Base-by-base conservation (phyloP, 2,888 invertebrate genomes). In the Galeopsomyia nigrocyanea region DNA sequence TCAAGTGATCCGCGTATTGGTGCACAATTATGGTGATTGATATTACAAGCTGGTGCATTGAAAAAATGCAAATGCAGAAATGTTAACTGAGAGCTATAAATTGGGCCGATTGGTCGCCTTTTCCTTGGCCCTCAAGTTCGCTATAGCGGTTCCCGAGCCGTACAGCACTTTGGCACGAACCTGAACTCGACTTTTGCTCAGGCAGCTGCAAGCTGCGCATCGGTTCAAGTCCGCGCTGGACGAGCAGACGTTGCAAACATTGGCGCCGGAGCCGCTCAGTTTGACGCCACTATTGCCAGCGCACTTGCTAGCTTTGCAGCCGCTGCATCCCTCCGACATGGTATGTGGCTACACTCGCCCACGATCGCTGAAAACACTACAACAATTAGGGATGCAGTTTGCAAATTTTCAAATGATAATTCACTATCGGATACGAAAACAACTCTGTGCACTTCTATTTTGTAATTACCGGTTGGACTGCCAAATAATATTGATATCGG, bases 291-390 rank as follows among this genome's bases (percentile, higher is more conserved):
- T 73, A 56, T 78, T 78, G 66, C 78, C 80, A 46, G 79, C 78
- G 69, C 82, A 83, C 78, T 81, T 84, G 49, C 82, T 80, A 57
- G 83, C 82, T 68, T 82, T 79, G 79, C 83, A 84, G 74, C 83
- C 81, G 68, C 81, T 83, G 73, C 84, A 83, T 70, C 84, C 82
- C 76, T 84, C 84, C 76, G 84, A 83, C 84, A 84, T 84, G 64
- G 62, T n/a, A n/a, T n/a, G n/a, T 81, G 49, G 14, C 51, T 49
- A 10, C 16, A 21, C 16, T 21, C 21, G 17, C 13, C 14, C 16
- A 13, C 22, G 49, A 5, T 19, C 16, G 26, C 26, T 26, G 26
- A 26, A 26, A 26, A 26, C 26, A 26, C 26, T 26, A 26, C 26
- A 5, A 26, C 3, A 26, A 26, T 26, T 2, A 26, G 26, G 26